Evolutionary conservation across 1,140 invertebrate species (phyloP), one percentile per base, ranked within the genome.

Genomic region (Magallana gigas): DNA sequence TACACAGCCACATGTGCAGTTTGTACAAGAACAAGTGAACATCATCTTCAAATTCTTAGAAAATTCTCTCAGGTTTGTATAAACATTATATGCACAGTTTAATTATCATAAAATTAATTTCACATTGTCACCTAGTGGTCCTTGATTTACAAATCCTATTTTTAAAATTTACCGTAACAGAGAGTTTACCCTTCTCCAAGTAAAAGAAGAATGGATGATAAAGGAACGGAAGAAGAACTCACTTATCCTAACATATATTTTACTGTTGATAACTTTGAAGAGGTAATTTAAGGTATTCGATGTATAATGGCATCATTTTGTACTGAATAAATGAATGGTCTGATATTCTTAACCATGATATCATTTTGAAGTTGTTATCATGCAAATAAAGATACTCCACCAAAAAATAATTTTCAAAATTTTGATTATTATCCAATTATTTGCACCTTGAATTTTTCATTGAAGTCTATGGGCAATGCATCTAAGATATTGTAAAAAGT

Each of bases 171-270:
- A 71, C 68, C 88, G 90, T 94, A 94, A 57, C 92, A 97, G 96
- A 95, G 95, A 95, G 99, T 99, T 11, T 99, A 99, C 95, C 98
- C 99, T 12, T 99, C 98, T 80, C 99, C 99, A 11, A 99, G 98
- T 95, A 96, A 97, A 84, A 96, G 99, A 91, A 96, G 98, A 93
- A 99, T 99, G 98, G 98, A 99, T 94, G 97, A 97, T 16, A 99
- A 99, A 95, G 99, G 98, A 58, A 98, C 99, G 93, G 96, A 97
- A 89, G 99, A 99, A 95, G 98, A 99, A 95, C 99, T 99, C 94
- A 99, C 98, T 57, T 99, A 99, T 95, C 99, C 99, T 1, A 98
- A 99, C 95, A 98, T 99, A 91, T 99, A 98, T 95, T 99, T 99
- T 95, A 98, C 98, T 96, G 98, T 99, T 81, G 99, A 99, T 95